These are phyloP conservation scores for Thymelicus lineola DNA, from an alignment of 2,888 invertebrate species.

Conservation along the genomic window DNA sequence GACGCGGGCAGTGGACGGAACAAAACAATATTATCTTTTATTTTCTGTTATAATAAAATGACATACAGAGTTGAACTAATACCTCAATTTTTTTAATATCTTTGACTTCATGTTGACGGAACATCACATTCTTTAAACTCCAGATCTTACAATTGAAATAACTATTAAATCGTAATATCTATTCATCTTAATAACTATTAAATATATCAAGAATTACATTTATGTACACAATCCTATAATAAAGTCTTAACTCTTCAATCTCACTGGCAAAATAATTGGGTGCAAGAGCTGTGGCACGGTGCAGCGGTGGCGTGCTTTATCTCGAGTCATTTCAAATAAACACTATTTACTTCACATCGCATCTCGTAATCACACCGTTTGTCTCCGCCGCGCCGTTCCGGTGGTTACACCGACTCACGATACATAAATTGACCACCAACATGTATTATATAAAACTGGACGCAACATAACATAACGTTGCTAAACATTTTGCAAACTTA, in stretches of 20 bases:
- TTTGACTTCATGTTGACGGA: too few relatives aligned
- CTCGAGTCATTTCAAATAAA: slow-evolving; percentile 46
- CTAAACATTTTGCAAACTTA: slow-evolving; percentile 8
- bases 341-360: slow-evolving; percentile 43
- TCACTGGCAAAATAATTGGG: slow-evolving; percentile 38
- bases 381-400: slow-evolving; percentile 48
- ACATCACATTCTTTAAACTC: too few relatives aligned
- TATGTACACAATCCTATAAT: neutral
- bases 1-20: too few relatives aligned
- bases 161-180: too few relatives aligned
- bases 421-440: slow-evolving; percentile 41
- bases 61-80: too few relatives aligned
- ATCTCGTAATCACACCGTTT: slow-evolving; percentile 38
- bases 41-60: too few relatives aligned
- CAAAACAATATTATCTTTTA: too few relatives aligned
- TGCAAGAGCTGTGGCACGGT: neutral
- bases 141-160: too few relatives aligned
- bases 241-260: neutral
- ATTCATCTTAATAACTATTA: neutral
- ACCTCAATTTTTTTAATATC: too few relatives aligned
- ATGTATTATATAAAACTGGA: slow-evolving; percentile 8
- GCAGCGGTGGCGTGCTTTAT: slow-evolving; percentile 18
- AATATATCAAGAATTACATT: slow-evolving; percentile 4
- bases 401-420: slow-evolving; percentile 47
- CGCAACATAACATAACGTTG: slow-evolving; percentile 11